These are phyloP conservation scores for Erebia palarica DNA, from an alignment of 2,888 invertebrate genomes.

Conservation along the genomic window DNA sequence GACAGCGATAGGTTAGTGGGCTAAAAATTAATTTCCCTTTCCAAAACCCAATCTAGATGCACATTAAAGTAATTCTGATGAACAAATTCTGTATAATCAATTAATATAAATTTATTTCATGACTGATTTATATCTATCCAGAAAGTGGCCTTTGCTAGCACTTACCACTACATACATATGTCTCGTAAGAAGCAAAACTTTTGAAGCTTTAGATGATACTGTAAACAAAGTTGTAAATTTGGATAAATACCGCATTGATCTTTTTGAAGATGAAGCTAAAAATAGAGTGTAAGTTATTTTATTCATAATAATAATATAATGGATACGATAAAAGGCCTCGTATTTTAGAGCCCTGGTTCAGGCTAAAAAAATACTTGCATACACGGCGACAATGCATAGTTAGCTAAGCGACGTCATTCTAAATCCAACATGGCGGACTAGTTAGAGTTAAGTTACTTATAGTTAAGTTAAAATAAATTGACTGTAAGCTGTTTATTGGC, in stretches of 20 bases:
- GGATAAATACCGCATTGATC: constrained; percentile 41
- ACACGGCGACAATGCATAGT: too few species aligned
- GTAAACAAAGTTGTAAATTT: constrained; percentile 41
- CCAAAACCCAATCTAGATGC: too few species aligned
- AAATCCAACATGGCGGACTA: too few species aligned
- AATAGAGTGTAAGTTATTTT: constrained; percentile 45
- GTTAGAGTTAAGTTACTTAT: too few species aligned
- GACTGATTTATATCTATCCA: constrained; percentile 35
- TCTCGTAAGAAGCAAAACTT: constrained; percentile 47
- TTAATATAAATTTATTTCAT: too few species aligned
- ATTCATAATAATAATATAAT: not conserved
- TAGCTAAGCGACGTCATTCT: too few species aligned
- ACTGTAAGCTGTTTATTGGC: too few species aligned
- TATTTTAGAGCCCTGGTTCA: too few species aligned
- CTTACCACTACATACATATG: constrained; percentile 50
- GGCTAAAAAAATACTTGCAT: too few species aligned
- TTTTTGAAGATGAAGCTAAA: constrained; percentile 53
- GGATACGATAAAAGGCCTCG: too few species aligned
- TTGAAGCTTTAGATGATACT: constrained; percentile 40
- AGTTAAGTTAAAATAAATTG: too few species aligned
- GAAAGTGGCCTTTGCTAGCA: constrained; percentile 47
- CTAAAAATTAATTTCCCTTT: not conserved
- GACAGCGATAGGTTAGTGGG: constrained; percentile 46
- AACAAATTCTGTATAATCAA: not conserved
- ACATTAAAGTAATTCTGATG: not conserved